Conservation (phyloP, 2,113 vertebrate species). For the Microtus montanus region DNA sequence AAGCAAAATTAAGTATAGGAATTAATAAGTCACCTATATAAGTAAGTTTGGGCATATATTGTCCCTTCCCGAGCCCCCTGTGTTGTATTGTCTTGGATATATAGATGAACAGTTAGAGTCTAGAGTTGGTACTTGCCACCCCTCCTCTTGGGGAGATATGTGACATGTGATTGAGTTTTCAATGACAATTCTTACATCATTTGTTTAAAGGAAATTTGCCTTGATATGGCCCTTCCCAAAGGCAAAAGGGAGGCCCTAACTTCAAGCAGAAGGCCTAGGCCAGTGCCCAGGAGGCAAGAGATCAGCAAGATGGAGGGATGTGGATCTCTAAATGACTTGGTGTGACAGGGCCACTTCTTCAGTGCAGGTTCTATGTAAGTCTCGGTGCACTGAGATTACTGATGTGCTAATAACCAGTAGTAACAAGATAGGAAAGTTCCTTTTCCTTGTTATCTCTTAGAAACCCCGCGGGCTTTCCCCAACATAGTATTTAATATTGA, state of each 20-base stretch:
- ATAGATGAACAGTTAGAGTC: not conserved
- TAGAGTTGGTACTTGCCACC: not conserved
- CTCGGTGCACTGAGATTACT: not conserved
- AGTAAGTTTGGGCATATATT: not conserved
- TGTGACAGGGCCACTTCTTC: not conserved
- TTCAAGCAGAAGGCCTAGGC: not conserved
- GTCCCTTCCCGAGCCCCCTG: not conserved
- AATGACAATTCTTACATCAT: not conserved
- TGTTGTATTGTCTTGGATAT: not conserved
- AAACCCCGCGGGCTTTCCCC: not conserved
- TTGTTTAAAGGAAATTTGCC: constrained; percentile 29
- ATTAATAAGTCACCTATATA: not conserved
- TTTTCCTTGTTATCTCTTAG: not conserved
- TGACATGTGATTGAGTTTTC: not conserved
- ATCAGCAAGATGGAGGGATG: not conserved
- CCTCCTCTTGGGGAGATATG: not conserved
- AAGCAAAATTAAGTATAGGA: constrained; percentile 46
- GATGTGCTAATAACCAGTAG: not conserved
- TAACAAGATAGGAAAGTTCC: not conserved
- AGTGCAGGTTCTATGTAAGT: not conserved
- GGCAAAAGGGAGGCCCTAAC: not conserved
- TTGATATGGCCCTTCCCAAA: not conserved
- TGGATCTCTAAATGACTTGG: not conserved
- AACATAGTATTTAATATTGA: not conserved
- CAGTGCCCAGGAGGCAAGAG: not conserved